Base-by-base conservation (phyloP, 2,888 invertebrate species). In the Meloe dianella region DNA sequence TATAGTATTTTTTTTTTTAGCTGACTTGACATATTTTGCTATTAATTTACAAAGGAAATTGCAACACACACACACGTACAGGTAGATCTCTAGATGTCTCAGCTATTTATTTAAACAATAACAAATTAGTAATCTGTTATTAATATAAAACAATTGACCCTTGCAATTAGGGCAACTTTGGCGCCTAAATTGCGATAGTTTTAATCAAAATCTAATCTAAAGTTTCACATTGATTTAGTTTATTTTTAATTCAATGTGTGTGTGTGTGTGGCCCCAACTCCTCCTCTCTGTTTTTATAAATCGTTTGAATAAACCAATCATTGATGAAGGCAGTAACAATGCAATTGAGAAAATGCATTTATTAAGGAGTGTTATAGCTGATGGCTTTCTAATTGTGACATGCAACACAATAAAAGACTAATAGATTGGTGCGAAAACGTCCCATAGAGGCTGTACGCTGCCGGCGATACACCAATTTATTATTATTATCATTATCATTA, bases 291-390 rank as follows among this genome's bases (percentile, higher is more conserved):
- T 74, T 74, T 76, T 4, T 70, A 70, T 72, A 67, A 74, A 74
- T 70, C 72, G 35, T 68, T 61, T 71, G 71, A 71, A 72, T 71
- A 77, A 76, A 75, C 77, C 76, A 78, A 78, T 78, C 76, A 71
- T 73, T 74, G 70, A 66, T 71, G 68, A 35, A 71, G 71, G 38
- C 38, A 41, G 38, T 41, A 60, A 60, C 20, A 47, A 47, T 47
- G n/a, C 20, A 47, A n/a, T 20, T 20, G 47, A 20, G 24, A 51
- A n/a, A 74, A 70, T 68, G 72, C 71, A 71, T 74, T 71, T 67
- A 73, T 74, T 72, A 73, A 68, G 71, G 71, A 68, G 61, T 57
- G 71, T 20, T 56, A 65, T 65, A 65, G 68, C 62, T 62, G 56
- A 62, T 62, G 56, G 62, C 62, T 56, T 62, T 35, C 35, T 56